Evolutionary conservation across 2,797 vertebrate species (phyloP).

Genomic region (Ctenopoma kingsleyae): DNA sequence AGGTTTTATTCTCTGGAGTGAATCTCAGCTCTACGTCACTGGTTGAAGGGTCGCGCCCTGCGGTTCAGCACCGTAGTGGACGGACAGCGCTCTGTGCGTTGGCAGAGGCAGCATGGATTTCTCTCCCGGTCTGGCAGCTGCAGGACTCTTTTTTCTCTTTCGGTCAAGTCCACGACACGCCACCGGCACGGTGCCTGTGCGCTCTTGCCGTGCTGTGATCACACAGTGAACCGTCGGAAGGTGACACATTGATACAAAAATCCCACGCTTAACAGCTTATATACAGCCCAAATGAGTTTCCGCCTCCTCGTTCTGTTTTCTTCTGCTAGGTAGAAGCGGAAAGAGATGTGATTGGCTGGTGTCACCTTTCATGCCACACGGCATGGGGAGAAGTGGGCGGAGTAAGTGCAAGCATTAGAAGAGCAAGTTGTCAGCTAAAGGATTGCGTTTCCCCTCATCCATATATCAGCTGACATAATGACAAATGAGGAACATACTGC

Average conservation of each 20-base stretch:
- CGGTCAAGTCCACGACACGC: constrained; percentile 28
- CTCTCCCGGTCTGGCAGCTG: constrained; percentile 16
- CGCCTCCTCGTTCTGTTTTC: constrained; percentile 52
- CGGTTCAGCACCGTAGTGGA: constrained; percentile 76
- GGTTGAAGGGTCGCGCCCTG: constrained; percentile 57
- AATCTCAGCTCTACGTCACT: constrained; percentile 62
- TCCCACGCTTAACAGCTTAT: constrained; percentile 65
- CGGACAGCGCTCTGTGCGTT: constrained; percentile 69
- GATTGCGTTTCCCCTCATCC: constrained; percentile 37
- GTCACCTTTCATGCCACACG: constrained; percentile 57
- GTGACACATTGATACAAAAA: constrained; percentile 52
- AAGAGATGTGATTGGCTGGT: constrained; percentile 80
- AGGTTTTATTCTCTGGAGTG: constrained; percentile 11
- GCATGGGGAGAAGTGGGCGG: constrained; percentile 63
- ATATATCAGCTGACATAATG: constrained; percentile 28
- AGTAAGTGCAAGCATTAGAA: constrained; percentile 28
- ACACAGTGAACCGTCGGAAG: neutral
- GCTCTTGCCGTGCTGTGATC: neutral
- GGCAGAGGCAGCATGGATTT: constrained; percentile 50
- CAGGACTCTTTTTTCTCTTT: constrained; percentile 17
- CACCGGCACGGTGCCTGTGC: constrained; percentile 21
- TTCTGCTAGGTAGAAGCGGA: constrained; percentile 62
- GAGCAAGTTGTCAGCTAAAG: constrained; percentile 22
- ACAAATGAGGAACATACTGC: constrained; percentile 31
- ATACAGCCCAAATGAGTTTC: constrained; percentile 63